Evolutionary conservation across 2,888 invertebrate genomes (phyloP).

Genomic region (Oscheius sp.): DNA sequence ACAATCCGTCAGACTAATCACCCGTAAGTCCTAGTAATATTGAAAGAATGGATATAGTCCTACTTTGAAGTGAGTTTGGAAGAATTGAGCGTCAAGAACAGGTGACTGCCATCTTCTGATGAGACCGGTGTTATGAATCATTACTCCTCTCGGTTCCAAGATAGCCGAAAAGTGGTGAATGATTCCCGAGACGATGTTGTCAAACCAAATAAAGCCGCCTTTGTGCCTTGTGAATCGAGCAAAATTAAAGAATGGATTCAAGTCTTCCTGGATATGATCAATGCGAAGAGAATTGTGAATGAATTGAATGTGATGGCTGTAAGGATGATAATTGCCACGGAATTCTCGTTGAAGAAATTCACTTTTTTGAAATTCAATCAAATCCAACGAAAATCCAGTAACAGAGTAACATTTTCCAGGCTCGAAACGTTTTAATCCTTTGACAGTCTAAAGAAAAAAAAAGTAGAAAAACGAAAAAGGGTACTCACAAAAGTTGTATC

Average conservation of each 20-base stretch:
- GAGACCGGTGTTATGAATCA: not conserved
- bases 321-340: slow-evolving; percentile 1
- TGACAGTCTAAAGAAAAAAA: not conserved
- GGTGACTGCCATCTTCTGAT: not conserved
- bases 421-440: not conserved
- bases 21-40: not conserved
- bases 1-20: not conserved
- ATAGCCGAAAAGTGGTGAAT: not conserved
- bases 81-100: not conserved
- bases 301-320: not conserved
- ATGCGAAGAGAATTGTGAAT: not conserved
- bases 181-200: not conserved
- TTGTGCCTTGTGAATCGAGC: not conserved
- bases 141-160: not conserved
- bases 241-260: not conserved
- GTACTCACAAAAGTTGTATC: not conserved
- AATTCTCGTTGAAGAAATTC: slow-evolving; percentile 9
- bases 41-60: too few species aligned
- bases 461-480: not conserved
- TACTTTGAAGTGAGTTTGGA: not conserved
- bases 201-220: not conserved
- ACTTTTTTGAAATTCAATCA: not conserved
- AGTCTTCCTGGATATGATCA: too few species aligned
- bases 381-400: not conserved
- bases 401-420: not conserved